Base-by-base conservation (phyloP, 2,113 vertebrate genomes). In the Cairina moschata region DNA sequence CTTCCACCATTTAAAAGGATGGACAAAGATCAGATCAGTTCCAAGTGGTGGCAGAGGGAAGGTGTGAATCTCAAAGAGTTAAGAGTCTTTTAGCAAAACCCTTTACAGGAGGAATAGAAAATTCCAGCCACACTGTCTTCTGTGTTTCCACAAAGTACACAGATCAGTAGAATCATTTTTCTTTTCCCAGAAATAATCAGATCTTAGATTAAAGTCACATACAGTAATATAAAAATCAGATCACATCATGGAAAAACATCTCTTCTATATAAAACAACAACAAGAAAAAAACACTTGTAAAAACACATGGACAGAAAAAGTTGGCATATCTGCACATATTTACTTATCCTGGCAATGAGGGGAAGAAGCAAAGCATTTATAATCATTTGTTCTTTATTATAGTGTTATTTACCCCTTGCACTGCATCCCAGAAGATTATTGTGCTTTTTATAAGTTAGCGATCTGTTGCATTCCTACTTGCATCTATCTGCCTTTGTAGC, bases 231-330 rank as follows among this genome's bases (percentile, higher is more conserved):
- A 80, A 95, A 88, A 90, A 62, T 71, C 26, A 40, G 28, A 81
- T 71, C 55, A 74, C 36, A 55, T 23, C 13, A 40, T 0, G 2
- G 58, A 72, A 60, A 94, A 91, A 3, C 20, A 25, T 66, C 15
- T 75, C 58, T 88, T 91, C 63, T 38, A 54, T 21, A 48, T 48
- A 48, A 48, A 48, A 48, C 20, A 48, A 48, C 20, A 48, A 52
- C 42, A 78, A 91, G 85, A 15, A 76, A 86, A 94, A 65, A 2
- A 17, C 36, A 55, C 68, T 90, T 86, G 56, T 55, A 26, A 92
- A 94, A 97, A 95, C 54, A 69, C 68, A 91, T 16, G 28, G 76
- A 67, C 56, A 56, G 40, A 93, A 71, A 5, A 63, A 91, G 22
- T 3, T 83, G 55, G 71, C 50, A n/a, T 83, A 83, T 72, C 60